Evolutionary conservation across 2,113 vertebrate species (phyloP).

Genomic region (Bostrychus sinensis): DNA sequence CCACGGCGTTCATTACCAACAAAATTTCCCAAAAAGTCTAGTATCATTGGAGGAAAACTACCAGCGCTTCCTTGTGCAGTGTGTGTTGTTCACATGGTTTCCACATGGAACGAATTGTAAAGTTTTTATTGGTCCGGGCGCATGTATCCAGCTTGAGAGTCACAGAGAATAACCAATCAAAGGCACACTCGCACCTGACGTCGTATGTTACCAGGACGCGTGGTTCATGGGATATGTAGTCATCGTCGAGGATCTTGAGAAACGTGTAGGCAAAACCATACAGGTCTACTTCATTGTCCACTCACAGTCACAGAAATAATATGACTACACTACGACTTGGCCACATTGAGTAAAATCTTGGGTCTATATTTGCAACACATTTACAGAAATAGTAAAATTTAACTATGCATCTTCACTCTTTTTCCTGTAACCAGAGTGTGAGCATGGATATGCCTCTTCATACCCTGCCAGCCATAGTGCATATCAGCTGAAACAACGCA

Average conservation of each 20-base stretch:
- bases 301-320: not conserved
- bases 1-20: not conserved
- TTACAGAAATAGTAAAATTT: conserved; percentile 1
- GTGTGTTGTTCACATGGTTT: conserved; percentile 88
- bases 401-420: conserved; percentile 10
- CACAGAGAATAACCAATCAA: conserved; percentile 72
- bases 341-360: too few relatives aligned
- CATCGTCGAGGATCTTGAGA: not conserved
- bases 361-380: too few relatives aligned
- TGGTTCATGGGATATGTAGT: conserved; percentile 71
- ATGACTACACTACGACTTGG: too few relatives aligned
- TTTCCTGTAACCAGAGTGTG: conserved; percentile 82
- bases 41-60: conserved; percentile 26
- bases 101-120: conserved; percentile 88
- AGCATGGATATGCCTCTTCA: conserved; percentile 92
- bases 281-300: not conserved
- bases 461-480: conserved; percentile 83
- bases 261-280: not conserved
- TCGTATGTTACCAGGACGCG: conserved; percentile 82
- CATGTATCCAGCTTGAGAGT: conserved; percentile 52
- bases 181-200: conserved; percentile 63
- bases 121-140: conserved; percentile 79
- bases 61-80: conserved; percentile 77
- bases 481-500: conserved; percentile 85
- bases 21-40: conserved; percentile 1